These are phyloP conservation scores for Potamilus streckersoni DNA, from an alignment of 1,140 invertebrate species.

Conservation along the genomic window DNA sequence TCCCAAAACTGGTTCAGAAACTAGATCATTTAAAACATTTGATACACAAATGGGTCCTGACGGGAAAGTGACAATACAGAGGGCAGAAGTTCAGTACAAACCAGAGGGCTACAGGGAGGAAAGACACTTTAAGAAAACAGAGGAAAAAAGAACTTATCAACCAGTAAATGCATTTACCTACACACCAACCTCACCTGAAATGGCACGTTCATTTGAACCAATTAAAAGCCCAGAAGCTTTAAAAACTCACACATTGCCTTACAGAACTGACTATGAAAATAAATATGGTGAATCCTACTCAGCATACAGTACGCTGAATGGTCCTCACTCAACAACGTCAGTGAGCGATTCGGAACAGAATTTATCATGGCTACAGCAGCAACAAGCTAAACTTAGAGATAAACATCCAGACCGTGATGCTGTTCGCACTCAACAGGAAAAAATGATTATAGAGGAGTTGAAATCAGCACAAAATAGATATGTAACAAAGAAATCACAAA, in stretches of 20 bases:
- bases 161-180: slow-evolving; percentile 50
- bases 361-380: slow-evolving; percentile 66
- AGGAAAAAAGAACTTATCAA: slow-evolving; percentile 27
- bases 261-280: slow-evolving; percentile 59
- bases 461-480: slow-evolving; percentile 60
- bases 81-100: slow-evolving; percentile 57
- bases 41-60: slow-evolving; percentile 43
- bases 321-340: slow-evolving; percentile 13
- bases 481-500: slow-evolving; percentile 55
- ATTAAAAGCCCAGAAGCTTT: slow-evolving; percentile 32
- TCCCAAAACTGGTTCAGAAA: slow-evolving; percentile 43
- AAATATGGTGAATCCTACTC: slow-evolving; percentile 37
- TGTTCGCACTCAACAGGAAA: slow-evolving; percentile 56
- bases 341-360: slow-evolving; percentile 39
- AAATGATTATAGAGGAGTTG: slow-evolving; percentile 64
- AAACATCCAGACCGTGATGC: slow-evolving; percentile 43
- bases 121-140: slow-evolving; percentile 46
- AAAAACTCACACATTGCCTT: slow-evolving; percentile 48
- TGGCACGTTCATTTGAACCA: slow-evolving; percentile 26
- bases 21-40: slow-evolving; percentile 52
- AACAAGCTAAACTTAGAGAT: slow-evolving; percentile 66
- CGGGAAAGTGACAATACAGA: slow-evolving; percentile 48
- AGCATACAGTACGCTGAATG: slow-evolving; percentile 41
- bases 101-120: slow-evolving; percentile 50
- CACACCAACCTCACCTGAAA: slow-evolving; percentile 44